Evolutionary conservation across 2,797 vertebrate genomes (phyloP).

Genomic region (Tachyglossus aculeatus): DNA sequence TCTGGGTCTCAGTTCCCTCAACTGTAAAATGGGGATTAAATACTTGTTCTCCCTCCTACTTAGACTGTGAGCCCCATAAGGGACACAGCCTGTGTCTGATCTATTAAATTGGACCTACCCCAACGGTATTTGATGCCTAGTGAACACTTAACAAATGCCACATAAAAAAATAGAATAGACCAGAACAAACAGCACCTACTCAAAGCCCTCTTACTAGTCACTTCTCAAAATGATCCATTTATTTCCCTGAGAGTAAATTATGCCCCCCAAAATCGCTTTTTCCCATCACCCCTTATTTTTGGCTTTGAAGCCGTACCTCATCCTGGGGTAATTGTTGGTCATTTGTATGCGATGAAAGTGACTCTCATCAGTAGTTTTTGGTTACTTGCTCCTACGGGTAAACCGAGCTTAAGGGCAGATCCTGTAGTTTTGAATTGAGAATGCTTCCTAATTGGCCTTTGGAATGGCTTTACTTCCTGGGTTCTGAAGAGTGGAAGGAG

Average conservation of each 20-base stretch:
- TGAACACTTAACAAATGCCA: too few species aligned
- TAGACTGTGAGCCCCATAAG: too few species aligned
- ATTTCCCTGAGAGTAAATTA: conserved; percentile 68
- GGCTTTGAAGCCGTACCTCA: conserved; percentile 87
- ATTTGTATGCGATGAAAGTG: conserved; percentile 87
- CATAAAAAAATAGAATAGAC: too few species aligned
- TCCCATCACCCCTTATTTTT: background rate
- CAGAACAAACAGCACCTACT: too few species aligned
- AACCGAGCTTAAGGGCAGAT: conserved; percentile 79
- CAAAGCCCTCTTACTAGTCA: conserved; percentile 57
- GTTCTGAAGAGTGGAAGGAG: conserved; percentile 25
- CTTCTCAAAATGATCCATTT: conserved; percentile 24
- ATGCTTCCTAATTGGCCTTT: conserved; percentile 73
- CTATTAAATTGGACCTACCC: too few species aligned
- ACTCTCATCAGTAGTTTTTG: conserved; percentile 75
- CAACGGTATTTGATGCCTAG: too few species aligned
- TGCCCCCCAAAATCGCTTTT: conserved; percentile 56
- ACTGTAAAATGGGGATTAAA: too few species aligned
- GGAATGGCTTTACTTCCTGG: conserved; percentile 67
- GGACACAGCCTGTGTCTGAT: too few species aligned
- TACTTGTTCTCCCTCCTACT: too few species aligned
- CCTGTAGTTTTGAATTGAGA: conserved; percentile 70
- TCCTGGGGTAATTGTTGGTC: conserved; percentile 79
- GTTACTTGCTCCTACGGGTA: conserved; percentile 83
- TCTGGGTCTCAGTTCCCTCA: too few species aligned